Evolutionary conservation across 1,140 invertebrate genomes (phyloP), one percentile per base, ranked within the genome.

Genomic region (Drosophila orena): DNA sequence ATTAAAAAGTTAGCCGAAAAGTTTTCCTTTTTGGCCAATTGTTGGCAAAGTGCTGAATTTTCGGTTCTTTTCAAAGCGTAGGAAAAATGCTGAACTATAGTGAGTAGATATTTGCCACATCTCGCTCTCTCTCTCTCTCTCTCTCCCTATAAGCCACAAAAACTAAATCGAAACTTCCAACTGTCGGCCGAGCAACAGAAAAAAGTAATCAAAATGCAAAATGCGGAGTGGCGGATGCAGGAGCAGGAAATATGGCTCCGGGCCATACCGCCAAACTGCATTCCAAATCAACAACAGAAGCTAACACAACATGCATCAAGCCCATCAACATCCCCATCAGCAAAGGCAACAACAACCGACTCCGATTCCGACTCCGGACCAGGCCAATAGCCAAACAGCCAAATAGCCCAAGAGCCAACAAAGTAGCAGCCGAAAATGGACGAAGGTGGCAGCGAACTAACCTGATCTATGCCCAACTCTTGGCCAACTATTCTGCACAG

Each of bases 261-360:
- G 73, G 81, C 68, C 61, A 66, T 74, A 80, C 81, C 73, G 81
- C 77, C 81, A 85, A 86, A 86, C 81, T 86, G 81, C 81, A 86
- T 86, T 86, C 81, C 81, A 71, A 85, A 85, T 85, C 81, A 86
- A 86, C 81, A 85, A 85, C 81, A 85, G 81, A 85, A 85, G 81
- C 81, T 85, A 85, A 84, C 81, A 84, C 75, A 84, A 84, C 81
- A 84, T 84, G 81, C 81, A 84, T 84, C 81, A 84, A 85, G 73
- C 77, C 83, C 81, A 84, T 84, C 81, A 84, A 84, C 81, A 84
- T 80, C 81, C 81, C 78, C 81, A 84, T 85, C 81, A 84, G 65
- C 64, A 79, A 35, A 69, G 17, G 30, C 52, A 44, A 27, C 56
- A 56, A 34, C 50, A 59, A 40, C 55, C 75, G 37, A 49, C 42